These are phyloP conservation scores for Nemurella pictetii DNA, from an alignment of 2,888 invertebrate species.

Conservation along the genomic window DNA sequence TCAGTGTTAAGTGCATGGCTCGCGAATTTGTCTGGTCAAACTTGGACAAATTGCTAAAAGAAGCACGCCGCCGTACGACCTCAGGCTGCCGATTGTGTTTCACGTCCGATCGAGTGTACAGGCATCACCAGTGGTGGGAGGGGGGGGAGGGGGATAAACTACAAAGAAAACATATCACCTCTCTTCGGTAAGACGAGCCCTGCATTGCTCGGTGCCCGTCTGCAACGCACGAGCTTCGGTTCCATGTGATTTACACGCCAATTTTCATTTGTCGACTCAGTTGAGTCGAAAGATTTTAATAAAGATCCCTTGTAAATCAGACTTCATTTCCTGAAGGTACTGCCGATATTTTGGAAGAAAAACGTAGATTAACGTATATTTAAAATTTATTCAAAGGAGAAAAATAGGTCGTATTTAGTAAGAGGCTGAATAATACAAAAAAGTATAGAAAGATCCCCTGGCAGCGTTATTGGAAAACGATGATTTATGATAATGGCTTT, in stretches of 20 bases:
- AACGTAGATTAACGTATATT: slow-evolving; percentile 26
- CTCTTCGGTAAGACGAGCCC: background rate
- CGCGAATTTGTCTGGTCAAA: slow-evolving; percentile 7
- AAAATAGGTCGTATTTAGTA: slow-evolving; percentile 39
- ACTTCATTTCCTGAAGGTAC: background rate
- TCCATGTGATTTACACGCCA: background rate
- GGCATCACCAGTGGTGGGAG: slow-evolving; percentile 1
- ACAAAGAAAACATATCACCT: background rate
- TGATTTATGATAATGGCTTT: slow-evolving; percentile 65
- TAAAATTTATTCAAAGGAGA: slow-evolving; percentile 37
- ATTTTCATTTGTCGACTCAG: background rate
- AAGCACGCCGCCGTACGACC: slow-evolving; percentile 1
- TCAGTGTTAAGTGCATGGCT: slow-evolving; percentile 1
- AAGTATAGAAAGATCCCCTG: slow-evolving; percentile 46
- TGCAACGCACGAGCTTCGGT: background rate
- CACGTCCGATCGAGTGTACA: background rate
- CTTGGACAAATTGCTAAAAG: slow-evolving; percentile 7
- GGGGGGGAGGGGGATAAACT: too few species aligned
- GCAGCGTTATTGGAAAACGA: slow-evolving; percentile 61
- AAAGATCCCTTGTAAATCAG: slow-evolving; percentile 21
- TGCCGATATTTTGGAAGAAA: slow-evolving; percentile 11
- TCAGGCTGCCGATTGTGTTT: background rate
- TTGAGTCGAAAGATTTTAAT: slow-evolving; percentile 17
- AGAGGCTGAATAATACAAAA: slow-evolving; percentile 43
- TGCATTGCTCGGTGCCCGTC: background rate